phyloP scores from a whole-genome alignment of 1,140 invertebrate species.

The Planococcus citri region DNA sequence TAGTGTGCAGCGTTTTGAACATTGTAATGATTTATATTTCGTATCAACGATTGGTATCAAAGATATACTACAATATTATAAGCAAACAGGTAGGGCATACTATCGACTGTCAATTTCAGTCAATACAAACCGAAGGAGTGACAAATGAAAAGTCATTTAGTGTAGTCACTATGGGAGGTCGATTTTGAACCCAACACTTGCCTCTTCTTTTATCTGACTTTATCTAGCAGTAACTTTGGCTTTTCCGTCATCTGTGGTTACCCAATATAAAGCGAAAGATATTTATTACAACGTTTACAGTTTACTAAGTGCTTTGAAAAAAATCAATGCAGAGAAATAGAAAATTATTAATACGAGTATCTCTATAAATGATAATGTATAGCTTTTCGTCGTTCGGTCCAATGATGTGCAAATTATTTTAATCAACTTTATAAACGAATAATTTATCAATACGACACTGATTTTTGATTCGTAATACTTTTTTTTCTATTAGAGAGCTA shows the following conservation, averaged over 20 bases:
- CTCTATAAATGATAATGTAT: not conserved
- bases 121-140: conserved; percentile 13
- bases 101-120: conserved; percentile 15
- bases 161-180: conserved; percentile 7
- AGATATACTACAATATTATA: not conserved
- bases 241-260: not conserved
- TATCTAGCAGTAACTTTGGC: not conserved
- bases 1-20: not conserved
- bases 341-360: not conserved
- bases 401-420: conserved; percentile 4
- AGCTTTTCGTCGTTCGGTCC: not conserved
- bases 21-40: conserved; percentile 2
- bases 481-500: too few relatives aligned
- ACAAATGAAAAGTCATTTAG: conserved; percentile 18
- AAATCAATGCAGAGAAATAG: not conserved
- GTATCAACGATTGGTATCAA: not conserved
- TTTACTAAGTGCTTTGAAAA: not conserved
- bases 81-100: conserved; percentile 5
- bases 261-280: not conserved
- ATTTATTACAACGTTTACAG: not conserved
- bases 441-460: not conserved
- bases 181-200: conserved; percentile 10
- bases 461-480: not conserved
- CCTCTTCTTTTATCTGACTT: not conserved
- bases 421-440: not conserved